phyloP scores from a whole-genome alignment of 2,113 vertebrate species.

The Lepus timidus region DNA sequence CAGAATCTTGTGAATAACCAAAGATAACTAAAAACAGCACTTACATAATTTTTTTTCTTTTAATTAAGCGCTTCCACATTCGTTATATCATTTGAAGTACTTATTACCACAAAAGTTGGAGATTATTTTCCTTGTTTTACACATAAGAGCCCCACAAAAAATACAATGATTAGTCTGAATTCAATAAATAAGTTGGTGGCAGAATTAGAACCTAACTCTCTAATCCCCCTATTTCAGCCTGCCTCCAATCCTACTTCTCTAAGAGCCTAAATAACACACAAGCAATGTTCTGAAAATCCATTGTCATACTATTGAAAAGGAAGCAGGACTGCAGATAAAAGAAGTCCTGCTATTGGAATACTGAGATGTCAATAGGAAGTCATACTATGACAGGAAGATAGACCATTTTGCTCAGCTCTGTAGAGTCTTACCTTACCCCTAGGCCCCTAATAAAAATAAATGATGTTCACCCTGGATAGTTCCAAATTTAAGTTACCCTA shows the following conservation, averaged over 20 bases:
- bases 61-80: neutral
- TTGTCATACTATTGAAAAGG: neutral
- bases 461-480: neutral
- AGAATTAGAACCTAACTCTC: conserved; percentile 2
- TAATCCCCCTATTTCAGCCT: neutral
- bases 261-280: neutral
- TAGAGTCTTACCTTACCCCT: neutral
- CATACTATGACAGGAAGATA: neutral
- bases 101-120: neutral
- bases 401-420: neutral
- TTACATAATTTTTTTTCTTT: neutral
- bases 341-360: neutral
- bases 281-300: conserved; percentile 15
- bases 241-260: neutral
- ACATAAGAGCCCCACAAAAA: neutral
- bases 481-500: neutral
- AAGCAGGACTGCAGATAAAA: neutral
- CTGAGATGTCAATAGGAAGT: neutral
- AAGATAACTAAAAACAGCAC: conserved; percentile 28
- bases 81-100: neutral
- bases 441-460: conserved; percentile 3
- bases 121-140: conserved; percentile 15
- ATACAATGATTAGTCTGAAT: conserved; percentile 24
- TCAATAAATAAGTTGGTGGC: neutral
- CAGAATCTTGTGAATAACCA: neutral